Conservation (phyloP, 2,113 vertebrate species). For the Silurus meridionalis region DNA sequence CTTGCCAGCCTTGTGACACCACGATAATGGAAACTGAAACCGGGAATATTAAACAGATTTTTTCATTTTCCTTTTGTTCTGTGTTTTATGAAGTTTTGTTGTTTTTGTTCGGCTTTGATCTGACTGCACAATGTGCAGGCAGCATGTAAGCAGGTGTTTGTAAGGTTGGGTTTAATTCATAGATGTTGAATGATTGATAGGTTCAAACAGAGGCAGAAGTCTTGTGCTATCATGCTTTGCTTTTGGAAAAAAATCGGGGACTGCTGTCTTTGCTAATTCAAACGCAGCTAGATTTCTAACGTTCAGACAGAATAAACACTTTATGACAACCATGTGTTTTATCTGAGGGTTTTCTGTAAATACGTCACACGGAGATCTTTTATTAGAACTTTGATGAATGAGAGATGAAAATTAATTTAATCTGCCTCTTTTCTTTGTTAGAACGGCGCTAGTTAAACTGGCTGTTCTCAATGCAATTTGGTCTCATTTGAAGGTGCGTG, state of each 20-base stretch:
- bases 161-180: constrained; percentile 2
- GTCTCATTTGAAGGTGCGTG: not conserved
- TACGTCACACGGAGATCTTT: not conserved
- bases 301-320: not conserved
- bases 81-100: constrained; percentile 19
- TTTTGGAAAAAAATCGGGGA: not conserved
- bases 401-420: constrained; percentile 4
- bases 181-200: constrained; percentile 4
- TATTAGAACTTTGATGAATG: constrained; percentile 8
- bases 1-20: not conserved
- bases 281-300: not conserved
- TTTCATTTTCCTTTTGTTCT: constrained; percentile 19
- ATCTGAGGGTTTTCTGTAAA: not conserved
- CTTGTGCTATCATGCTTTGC: not conserved
- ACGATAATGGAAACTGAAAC: constrained; percentile 20
- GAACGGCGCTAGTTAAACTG: not conserved
- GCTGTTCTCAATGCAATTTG: constrained; percentile 12
- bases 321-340: not conserved
- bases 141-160: constrained; percentile 2
- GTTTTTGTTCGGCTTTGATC: constrained; percentile 9
- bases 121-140: constrained; percentile 3
- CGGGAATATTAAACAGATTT: constrained; percentile 13
- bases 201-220: constrained; percentile 4
- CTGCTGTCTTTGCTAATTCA: constrained; percentile 11
- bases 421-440: not conserved